Percentiles rank a stretch among this genome's conserved stretches.
Evolutionary conservation across 1,140 invertebrate species (phyloP).

Genomic region (Calycopis cecrops): DNA sequence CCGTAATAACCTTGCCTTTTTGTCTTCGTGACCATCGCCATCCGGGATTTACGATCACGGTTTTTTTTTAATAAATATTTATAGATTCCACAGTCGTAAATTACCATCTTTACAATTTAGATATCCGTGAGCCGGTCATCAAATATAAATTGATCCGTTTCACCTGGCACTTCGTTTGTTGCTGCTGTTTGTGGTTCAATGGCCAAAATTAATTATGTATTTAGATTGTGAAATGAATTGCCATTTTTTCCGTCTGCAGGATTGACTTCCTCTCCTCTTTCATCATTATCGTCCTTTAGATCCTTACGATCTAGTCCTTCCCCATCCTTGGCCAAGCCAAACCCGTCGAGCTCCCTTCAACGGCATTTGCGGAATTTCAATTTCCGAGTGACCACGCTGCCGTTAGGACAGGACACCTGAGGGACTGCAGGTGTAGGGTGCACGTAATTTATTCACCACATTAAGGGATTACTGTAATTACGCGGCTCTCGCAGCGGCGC

Average conservation of each 20-base stretch:
- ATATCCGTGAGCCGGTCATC: neutral
- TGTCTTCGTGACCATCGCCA: conserved; percentile 2
- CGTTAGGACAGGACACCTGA: neutral
- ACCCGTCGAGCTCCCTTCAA: too few relatives aligned
- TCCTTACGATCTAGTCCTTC: too few relatives aligned
- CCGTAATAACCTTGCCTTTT: conserved; percentile 6
- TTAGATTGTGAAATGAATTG: too few relatives aligned
- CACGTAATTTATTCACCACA: conserved; percentile 35
- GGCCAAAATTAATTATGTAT: too few relatives aligned
- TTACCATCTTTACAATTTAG: conserved; percentile 2
- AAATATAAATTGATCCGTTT: neutral
- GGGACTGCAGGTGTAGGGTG: conserved; percentile 17
- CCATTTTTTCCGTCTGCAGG: too few relatives aligned
- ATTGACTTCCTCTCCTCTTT: too few relatives aligned
- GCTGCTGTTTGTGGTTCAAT: too few relatives aligned
- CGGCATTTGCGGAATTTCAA: neutral
- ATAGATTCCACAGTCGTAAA: conserved; percentile 8
- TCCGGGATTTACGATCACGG: conserved; percentile 7
- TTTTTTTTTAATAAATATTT: conserved; percentile 6
- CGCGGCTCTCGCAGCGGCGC: conserved; percentile 24
- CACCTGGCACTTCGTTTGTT: neutral
- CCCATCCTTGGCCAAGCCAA: too few relatives aligned
- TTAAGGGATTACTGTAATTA: conserved; percentile 39
- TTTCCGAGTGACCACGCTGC: neutral
- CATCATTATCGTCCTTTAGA: too few relatives aligned